Conservation (phyloP, 2,113 vertebrate species). For the Steatornis caripensis region DNA sequence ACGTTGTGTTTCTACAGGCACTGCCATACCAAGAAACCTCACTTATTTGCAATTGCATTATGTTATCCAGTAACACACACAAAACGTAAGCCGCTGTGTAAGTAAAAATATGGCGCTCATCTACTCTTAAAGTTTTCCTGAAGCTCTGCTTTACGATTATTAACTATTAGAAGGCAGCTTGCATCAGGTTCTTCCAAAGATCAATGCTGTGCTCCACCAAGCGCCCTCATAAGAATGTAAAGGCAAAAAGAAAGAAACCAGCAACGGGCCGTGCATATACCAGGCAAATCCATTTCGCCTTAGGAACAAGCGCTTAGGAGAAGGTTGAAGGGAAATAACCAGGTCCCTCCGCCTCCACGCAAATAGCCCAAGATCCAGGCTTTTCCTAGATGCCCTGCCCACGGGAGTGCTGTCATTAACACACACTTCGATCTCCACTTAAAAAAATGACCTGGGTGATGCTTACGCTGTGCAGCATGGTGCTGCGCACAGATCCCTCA, state of each 20-base stretch:
- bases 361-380: not conserved
- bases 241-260: not conserved
- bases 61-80: not conserved
- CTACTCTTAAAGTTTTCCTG: not conserved
- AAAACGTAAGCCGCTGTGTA: not conserved
- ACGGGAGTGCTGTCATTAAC: not conserved
- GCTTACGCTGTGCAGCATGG: not conserved
- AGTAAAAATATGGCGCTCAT: not conserved
- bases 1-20: not conserved
- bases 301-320: not conserved
- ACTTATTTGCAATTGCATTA: not conserved
- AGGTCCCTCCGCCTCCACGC: not conserved
- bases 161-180: not conserved
- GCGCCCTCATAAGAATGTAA: rapidly evolving
- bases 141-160: not conserved
- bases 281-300: not conserved
- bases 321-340: not conserved
- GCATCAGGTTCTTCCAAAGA: not conserved
- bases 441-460: not conserved
- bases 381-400: not conserved
- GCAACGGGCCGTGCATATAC: not conserved
- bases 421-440: not conserved
- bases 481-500: not conserved
- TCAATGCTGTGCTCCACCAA: not conserved
- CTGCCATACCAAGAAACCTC: not conserved